A percentile compares a stretch with the other conserved stretches of the same genome.
Evolutionary conservation across 2,113 vertebrate species (phyloP).

Genomic region (Anser cygnoides): DNA sequence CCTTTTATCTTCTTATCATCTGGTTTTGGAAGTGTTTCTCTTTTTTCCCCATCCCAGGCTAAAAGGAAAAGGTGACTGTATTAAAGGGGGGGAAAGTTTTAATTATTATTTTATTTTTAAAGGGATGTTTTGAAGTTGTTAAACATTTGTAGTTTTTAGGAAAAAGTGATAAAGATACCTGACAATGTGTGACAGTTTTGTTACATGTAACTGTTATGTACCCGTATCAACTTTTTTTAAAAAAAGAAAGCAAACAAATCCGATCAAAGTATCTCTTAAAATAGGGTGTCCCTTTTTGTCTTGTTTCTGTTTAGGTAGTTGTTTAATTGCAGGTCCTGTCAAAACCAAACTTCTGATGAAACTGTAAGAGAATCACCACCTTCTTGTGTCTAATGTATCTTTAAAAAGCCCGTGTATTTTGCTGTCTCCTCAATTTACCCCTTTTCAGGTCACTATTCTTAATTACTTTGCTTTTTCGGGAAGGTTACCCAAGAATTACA

Average conservation of each 20-base stretch:
- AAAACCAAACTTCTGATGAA: not conserved
- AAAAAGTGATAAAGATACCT: not conserved
- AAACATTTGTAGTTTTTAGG: not conserved
- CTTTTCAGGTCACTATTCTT: not conserved
- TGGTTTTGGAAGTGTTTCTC: not conserved
- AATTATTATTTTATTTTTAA: not conserved
- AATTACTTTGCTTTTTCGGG: not conserved
- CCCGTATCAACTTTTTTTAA: not conserved
- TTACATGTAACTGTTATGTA: not conserved
- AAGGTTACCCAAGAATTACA: not conserved
- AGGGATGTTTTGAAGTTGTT: not conserved
- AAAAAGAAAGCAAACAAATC: not conserved
- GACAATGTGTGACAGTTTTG: not conserved
- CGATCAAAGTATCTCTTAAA: not conserved
- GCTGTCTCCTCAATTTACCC: not conserved
- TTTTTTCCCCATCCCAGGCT: not conserved
- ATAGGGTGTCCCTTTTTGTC: not conserved
- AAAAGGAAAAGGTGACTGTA: not conserved
- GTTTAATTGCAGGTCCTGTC: not conserved
- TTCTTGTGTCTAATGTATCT: not conserved
- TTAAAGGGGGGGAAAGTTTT: not conserved
- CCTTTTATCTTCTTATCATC: not conserved
- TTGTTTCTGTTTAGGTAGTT: not conserved
- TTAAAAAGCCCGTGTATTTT: not conserved
- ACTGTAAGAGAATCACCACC: not conserved